A percentile compares a stretch with the other conserved stretches of the same genome.
These are phyloP conservation scores for Xiphias gladius DNA, from an alignment of 2,113 vertebrate species.

Conservation along the genomic window DNA sequence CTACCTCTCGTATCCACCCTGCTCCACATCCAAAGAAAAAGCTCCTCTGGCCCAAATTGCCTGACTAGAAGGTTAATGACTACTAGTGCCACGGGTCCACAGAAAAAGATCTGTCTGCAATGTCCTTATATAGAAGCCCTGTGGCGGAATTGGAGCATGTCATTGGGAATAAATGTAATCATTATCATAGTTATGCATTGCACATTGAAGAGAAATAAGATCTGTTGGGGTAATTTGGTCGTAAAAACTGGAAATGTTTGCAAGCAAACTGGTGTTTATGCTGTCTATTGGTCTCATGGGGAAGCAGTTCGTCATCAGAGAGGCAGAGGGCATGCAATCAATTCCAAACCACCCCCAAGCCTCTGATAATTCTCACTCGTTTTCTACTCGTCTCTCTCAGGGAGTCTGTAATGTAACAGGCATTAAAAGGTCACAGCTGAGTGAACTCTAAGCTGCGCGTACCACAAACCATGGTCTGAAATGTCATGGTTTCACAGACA, in stretches of 20 bases:
- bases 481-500: constrained; percentile 65
- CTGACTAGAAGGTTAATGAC: constrained; percentile 82
- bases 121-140: constrained; percentile 36
- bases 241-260: constrained; percentile 14
- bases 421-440: constrained; percentile 74
- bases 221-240: neutral
- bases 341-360: constrained; percentile 43
- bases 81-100: constrained; percentile 30
- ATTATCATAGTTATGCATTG: constrained; percentile 24
- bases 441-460: constrained; percentile 57
- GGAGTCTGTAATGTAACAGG: constrained; percentile 48
- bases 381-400: constrained; percentile 46
- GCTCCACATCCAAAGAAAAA: constrained; percentile 56
- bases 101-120: constrained; percentile 44
- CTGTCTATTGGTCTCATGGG: constrained; percentile 25
- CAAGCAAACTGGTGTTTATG: constrained; percentile 25
- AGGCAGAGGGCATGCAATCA: constrained; percentile 51
- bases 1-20: constrained; percentile 51
- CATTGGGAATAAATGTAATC: constrained; percentile 54
- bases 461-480: constrained; percentile 64
- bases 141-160: constrained; percentile 31
- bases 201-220: constrained; percentile 32
- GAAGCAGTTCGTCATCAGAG: constrained; percentile 53
- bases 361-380: constrained; percentile 24
- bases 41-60: constrained; percentile 74